These are phyloP conservation scores for Sparidentex hasta DNA, from an alignment of 2,797 vertebrate species.

Conservation along the genomic window DNA sequence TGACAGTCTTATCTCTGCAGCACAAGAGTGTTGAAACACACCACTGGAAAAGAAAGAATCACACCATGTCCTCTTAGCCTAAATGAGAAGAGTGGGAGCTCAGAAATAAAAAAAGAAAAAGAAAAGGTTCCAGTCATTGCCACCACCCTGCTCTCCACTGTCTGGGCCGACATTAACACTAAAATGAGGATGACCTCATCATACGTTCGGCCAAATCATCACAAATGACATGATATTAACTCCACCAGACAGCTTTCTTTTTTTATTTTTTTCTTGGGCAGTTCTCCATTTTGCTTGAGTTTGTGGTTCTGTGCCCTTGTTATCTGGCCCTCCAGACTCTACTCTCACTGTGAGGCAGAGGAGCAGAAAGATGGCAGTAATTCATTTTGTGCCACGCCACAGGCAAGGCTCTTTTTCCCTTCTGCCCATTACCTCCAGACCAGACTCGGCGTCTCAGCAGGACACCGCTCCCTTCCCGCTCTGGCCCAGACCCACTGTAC, in stretches of 20 bases:
- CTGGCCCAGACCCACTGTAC: slow-evolving; percentile 57
- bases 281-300: slow-evolving; percentile 72
- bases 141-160: slow-evolving; percentile 47
- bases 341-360: slow-evolving; percentile 72
- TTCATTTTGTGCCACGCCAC: slow-evolving; percentile 77
- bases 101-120: slow-evolving; percentile 55
- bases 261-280: slow-evolving; percentile 44
- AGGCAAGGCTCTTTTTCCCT: slow-evolving; percentile 69
- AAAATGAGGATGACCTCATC: slow-evolving; percentile 79
- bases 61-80: slow-evolving; percentile 12
- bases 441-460: slow-evolving; percentile 73
- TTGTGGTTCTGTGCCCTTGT: slow-evolving; percentile 77
- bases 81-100: slow-evolving; percentile 52
- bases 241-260: slow-evolving; percentile 67
- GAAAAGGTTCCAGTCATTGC: slow-evolving; percentile 50
- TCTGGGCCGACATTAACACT: slow-evolving; percentile 59
- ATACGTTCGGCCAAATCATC: slow-evolving; percentile 73
- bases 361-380: slow-evolving; percentile 81
- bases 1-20: slow-evolving; percentile 27
- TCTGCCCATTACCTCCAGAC: slow-evolving; percentile 75
- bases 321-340: slow-evolving; percentile 80
- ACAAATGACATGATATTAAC: slow-evolving; percentile 74
- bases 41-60: slow-evolving; percentile 32
- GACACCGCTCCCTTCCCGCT: slow-evolving; percentile 60
- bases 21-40: slow-evolving; percentile 45